Base-by-base conservation (phyloP, 2,113 vertebrate genomes). In the Plecotus auritus region DNA sequence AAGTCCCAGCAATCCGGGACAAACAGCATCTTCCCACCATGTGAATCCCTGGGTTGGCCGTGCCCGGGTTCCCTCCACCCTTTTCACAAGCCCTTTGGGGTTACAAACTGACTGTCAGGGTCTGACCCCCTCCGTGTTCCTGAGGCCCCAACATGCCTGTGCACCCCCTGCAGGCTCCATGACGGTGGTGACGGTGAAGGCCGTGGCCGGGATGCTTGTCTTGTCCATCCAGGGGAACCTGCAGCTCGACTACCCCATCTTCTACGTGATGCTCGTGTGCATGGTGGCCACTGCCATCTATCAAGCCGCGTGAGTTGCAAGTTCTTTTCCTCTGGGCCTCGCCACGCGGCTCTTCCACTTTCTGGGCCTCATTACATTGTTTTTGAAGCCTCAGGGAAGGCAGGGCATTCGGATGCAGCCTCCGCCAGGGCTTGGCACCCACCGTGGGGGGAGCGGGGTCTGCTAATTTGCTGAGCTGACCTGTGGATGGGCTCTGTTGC, bases 201-300 rank as follows among this genome's bases (percentile, higher is more conserved):
- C 99, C 0, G 99, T 99, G 94, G 99, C 99, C 0, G 99, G 99
- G 40, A 99, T 99, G 99, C 89, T 99, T 0, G 96, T 99, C 17
- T 98, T 99, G 82, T 99, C 99, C 6, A 96, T 99, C 12, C 98
- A 98, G 94, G 99, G 99, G 5, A 96, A 85, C 91, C 96, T 99
- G 93, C 99, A 99, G 97, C 98, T 99, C 0, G 93, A 98, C 96
- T 99, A 99, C 88, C 99, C 99, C 0, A 99, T 99, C 96, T 99
- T 99, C 98, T 99, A 99, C 9, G 98, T 99, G 97, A 99, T 99
- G 99, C 67, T 99, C 51, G 99, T 99, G 92, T 99, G 99, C 98
- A 99, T 99, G 99, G 97, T 99, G 90, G 98, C 99, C 3, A 99
- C 99, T 0, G 98, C 99, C 0, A 10, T 98, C 95, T 99, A 99